Conservation (phyloP, 1,140 invertebrate genomes). For the Halictus rubicundus region DNA sequence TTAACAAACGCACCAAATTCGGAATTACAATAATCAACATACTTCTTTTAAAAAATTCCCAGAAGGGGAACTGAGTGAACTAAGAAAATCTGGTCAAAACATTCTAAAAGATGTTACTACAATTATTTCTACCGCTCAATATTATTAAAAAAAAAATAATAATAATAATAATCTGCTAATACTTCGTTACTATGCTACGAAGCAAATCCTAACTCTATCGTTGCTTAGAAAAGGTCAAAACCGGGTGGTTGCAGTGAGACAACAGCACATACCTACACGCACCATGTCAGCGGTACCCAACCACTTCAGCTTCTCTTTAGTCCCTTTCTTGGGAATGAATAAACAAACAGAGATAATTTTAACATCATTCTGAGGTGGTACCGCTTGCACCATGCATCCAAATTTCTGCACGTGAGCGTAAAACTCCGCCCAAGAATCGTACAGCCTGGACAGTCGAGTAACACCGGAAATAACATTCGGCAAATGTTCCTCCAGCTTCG, state of each 20-base stretch:
- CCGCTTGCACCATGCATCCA: constrained; percentile 56
- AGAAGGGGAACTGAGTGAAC: neutral
- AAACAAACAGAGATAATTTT: constrained; percentile 18
- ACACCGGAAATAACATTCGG: constrained; percentile 32
- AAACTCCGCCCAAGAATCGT: constrained; percentile 48
- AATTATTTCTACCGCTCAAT: too few relatives aligned
- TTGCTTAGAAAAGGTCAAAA: too few relatives aligned
- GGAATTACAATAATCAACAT: too few relatives aligned
- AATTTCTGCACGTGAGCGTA: constrained; percentile 43
- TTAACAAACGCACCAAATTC: too few relatives aligned
- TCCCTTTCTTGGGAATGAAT: constrained; percentile 39
- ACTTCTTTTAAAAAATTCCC: neutral
- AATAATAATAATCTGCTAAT: too few relatives aligned
- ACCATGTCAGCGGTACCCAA: constrained; percentile 56
- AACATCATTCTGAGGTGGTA: constrained; percentile 27
- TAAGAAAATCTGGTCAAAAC: too few relatives aligned
- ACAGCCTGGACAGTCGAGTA: constrained; percentile 26
- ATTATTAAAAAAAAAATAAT: too few relatives aligned
- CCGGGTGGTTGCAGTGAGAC: neutral
- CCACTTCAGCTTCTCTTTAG: constrained; percentile 18
- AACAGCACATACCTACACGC: constrained; percentile 35
- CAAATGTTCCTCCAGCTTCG: constrained; percentile 33
- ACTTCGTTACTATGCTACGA: too few relatives aligned
- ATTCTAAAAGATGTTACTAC: too few relatives aligned
- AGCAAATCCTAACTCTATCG: too few relatives aligned